A percentile compares a stretch with the other conserved stretches of the same genome.
These are phyloP conservation scores for Pelodiscus sinensis DNA, from an alignment of 2,113 vertebrate genomes.

Conservation along the genomic window DNA sequence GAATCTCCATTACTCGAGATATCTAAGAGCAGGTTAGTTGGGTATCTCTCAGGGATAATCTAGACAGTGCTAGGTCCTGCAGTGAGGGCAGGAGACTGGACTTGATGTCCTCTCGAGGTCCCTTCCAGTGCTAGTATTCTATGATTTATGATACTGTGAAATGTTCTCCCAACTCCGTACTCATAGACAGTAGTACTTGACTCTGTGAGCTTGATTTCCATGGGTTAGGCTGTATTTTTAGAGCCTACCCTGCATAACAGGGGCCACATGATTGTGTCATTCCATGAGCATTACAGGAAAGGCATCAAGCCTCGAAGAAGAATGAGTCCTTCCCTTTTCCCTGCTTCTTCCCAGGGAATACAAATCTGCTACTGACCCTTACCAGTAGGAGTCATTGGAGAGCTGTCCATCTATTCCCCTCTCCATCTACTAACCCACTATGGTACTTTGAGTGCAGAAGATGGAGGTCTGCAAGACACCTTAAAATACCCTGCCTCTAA, in stretches of 20 bases:
- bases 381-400: not conserved
- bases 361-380: not conserved
- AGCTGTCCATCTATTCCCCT: not conserved
- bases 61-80: too few species aligned
- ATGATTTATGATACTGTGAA: too few species aligned
- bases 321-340: not conserved
- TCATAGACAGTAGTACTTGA: not conserved
- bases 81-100: too few species aligned
- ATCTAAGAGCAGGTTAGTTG: too few species aligned
- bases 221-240: not conserved
- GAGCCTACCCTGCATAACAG: not conserved
- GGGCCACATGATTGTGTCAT: not conserved
- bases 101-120: too few species aligned
- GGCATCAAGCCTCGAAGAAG: not conserved
- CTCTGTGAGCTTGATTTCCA: not conserved
- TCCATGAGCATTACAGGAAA: not conserved
- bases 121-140: too few species aligned
- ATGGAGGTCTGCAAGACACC: too few species aligned
- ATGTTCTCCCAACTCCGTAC: not conserved
- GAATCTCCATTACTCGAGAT: too few species aligned
- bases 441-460: too few species aligned
- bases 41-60: too few species aligned
- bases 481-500: too few species aligned
- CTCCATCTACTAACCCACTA: not conserved
- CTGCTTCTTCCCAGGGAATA: not conserved